Percentiles rank a stretch among this genome's conserved stretches.
Conservation (phyloP, 2,888 invertebrate genomes). For the Sussaba pulchella region DNA sequence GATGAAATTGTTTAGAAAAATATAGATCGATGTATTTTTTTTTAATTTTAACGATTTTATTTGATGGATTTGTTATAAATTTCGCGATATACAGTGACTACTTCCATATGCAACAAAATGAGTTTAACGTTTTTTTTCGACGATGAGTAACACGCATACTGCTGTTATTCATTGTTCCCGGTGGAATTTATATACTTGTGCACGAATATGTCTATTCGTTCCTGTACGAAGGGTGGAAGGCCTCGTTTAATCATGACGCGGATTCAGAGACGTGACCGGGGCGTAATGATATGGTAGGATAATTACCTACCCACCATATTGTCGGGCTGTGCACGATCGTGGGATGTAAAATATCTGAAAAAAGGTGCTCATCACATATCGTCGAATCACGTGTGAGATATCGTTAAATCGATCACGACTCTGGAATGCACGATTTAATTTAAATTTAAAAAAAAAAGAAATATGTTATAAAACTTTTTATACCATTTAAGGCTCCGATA, state of each 20-base stretch:
- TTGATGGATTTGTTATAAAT: no score
- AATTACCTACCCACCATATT: constrained; percentile 1
- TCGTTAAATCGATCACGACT: no score
- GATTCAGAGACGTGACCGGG: background rate
- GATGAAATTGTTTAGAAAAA: no score
- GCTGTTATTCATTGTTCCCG: background rate
- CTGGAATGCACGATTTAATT: no score
- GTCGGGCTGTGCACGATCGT: background rate
- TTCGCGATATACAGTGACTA: constrained; percentile 4
- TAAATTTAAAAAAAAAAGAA: no score
- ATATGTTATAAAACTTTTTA: no score
- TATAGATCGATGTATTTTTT: constrained; percentile 4
- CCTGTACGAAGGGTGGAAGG: background rate
- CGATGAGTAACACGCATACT: background rate
- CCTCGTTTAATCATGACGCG: background rate
- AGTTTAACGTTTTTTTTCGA: constrained; percentile 8
- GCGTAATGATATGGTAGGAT: background rate
- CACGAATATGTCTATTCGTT: background rate
- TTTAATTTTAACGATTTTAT: no score
- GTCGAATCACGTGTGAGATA: no score
- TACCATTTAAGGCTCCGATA: no score
- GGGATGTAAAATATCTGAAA: background rate
- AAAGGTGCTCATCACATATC: background rate
- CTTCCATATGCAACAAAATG: background rate
- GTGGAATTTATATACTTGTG: background rate